Evolutionary conservation across 2,888 invertebrate genomes (phyloP), one percentile per base, ranked within the genome.

Genomic region (Ochropleura leucogaster): DNA sequence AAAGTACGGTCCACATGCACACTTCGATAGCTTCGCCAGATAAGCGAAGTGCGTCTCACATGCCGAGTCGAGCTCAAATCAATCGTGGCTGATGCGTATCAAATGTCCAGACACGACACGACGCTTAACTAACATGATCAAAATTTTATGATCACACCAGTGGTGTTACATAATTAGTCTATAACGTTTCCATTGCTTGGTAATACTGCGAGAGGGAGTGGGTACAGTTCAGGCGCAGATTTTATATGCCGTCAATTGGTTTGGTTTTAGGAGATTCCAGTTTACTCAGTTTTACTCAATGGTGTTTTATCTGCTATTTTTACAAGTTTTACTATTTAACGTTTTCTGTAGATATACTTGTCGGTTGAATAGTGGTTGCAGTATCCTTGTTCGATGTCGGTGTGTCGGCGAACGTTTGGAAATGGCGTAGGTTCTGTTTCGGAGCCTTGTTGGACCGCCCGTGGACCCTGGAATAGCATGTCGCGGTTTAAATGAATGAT

Each of bases 81-180:
- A 86, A 88, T 88, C 86, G 80, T 74, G 86, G 80, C 74, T 85
- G 88, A 88, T 89, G 88, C 84, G 86, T 90, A 90, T 91, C 91
- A 87, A 87, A 88, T 89, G 88, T 84, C 87, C 73, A 82, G 81
- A 79, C 80, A 84, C 84, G 75, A 77, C 62, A 84, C 84, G 75
- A 77, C 62, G 70, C 57, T 79, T 64, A 71, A 67, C 62, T 16
- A 53, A 66, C 66, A 63, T 71, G 63, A 77, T 78, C 73, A 59
- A 72, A 84, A 67, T 57, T 51, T 55, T 68, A 60, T 63, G 60
- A 72, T 75, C 57, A 59, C 60, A 70, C 55, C 51, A 63, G 49
- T 62, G 30, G 40, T 53, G 30, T 62, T 44, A 62, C n/a, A 62
- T 62, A 62, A 62, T 44, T 44, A 62, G 44, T n/a, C 44, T 62